Evolutionary conservation across 2,888 invertebrate species (phyloP), one percentile per base, ranked within the genome.

Genomic region (Drosophila barbarae): DNA sequence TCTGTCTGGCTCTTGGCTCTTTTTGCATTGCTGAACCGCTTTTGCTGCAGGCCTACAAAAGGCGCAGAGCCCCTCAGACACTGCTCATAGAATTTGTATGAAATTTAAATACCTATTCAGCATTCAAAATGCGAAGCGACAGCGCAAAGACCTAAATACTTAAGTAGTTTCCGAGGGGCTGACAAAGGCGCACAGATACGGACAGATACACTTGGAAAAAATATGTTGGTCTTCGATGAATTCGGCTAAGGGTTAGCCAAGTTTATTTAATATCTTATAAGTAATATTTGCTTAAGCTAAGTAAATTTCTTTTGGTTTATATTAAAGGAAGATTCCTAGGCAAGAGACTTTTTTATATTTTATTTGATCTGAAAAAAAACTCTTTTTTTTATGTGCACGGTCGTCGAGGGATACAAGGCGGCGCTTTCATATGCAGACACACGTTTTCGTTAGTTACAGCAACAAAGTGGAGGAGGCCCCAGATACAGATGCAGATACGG

Each of bases 71-170:
- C 65, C 68, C 72, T 69, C 76, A 74, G 60, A 66, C 69, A 61
- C 66, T 59, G 73, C 73, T 77, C 83, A 84, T 80, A 82, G 85
- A 79, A 85, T 82, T 79, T 84, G 84, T 85, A 84, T 84, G 83
- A 84, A 84, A 80, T 83, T 85, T 85, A 86, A 84, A 85, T 85
- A 85, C 85, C 81, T 80, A 80, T 81, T 81, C 85, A 85, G 81
- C 85, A 81, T 81, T 83, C 84, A 77, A 81, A 85, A 80, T 80
- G 85, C 83, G 76, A 83, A 79, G 81, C 85, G 76, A 83, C 85
- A 79, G 72, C 79, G 76, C 84, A 74, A 72, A 84, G 85, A 77
- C 85, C 83, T 84, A 86, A 86, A 84, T 85, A 80, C 83, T 86
- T 83, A 84, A 84, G 86, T 83, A 78, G 78, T 83, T 81, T 83